Base-by-base conservation (phyloP, 2,113 vertebrate genomes). In the Centrocercus urophasianus region DNA sequence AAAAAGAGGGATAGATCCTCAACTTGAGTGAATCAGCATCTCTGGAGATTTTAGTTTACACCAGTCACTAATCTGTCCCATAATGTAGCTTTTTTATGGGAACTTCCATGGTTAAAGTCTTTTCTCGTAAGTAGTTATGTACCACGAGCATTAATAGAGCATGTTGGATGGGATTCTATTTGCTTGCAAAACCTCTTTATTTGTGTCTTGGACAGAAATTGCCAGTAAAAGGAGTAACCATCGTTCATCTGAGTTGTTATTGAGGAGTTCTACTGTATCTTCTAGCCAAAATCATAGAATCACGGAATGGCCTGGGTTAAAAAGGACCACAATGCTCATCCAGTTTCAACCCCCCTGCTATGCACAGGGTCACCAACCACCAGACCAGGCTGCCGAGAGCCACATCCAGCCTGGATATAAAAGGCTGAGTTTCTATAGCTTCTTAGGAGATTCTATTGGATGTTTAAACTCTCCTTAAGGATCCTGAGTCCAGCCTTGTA, bases 1-100 rank as follows among this genome's bases (percentile, higher is more conserved):
- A 93, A 89, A 76, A 0, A 63, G 67, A 94, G 71, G 13, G 40
- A 22, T 27, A 16, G 10, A 71, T 52, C 54, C 77, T 70, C 45
- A 45, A 27, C 50, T 10, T 11, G 74, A 54, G 59, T 94, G 93
- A 94, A 76, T 94, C 91, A 91, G 30, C 67, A 71, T 6, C 72
- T 86, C 76, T 60, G 60, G 79, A 71, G 88, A 71, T 79, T 86
- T 75, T 42, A 18, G 0, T 38, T 64, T 36, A 64, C 34, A 50
- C 56, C 78, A 77, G 59, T 5, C 75, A 56, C 38, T 45, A 48
- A 4, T 32, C 54, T 76, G 48, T 11, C 74, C 83, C 48, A 30
- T 5, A n/a, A 16, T 16, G 48, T 25, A 6, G 0, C 70, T 66
- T 78, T 57, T 89, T 66, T 32, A 45, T 22, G 21, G 54, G 54